A percentile compares a stretch with the other conserved stretches of the same genome.
Evolutionary conservation across 2,797 vertebrate species (phyloP).

Genomic region (Eleutherodactylus coqui): DNA sequence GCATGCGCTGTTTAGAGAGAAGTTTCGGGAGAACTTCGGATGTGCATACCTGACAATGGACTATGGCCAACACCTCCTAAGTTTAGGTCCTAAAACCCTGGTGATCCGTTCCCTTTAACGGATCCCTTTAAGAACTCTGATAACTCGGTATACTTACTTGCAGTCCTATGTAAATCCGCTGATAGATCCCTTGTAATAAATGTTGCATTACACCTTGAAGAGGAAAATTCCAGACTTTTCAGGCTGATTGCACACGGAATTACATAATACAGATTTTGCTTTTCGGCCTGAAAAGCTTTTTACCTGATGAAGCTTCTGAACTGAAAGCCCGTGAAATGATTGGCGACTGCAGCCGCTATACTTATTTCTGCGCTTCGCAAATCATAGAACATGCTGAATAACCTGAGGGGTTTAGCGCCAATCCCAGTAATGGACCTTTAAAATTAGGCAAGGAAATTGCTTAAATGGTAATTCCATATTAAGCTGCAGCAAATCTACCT

Average conservation of each 20-base stretch:
- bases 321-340: neutral
- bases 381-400: too few relatives aligned
- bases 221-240: neutral
- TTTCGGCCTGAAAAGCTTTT: conserved; percentile 18
- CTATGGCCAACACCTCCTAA: too few relatives aligned
- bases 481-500: neutral
- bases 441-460: neutral
- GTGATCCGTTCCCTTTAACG: too few relatives aligned
- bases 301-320: neutral
- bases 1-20: too few relatives aligned
- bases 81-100: too few relatives aligned
- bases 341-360: neutral
- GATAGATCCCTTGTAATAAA: neutral
- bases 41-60: too few relatives aligned
- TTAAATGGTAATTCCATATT: neutral
- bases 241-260: neutral
- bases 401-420: too few relatives aligned
- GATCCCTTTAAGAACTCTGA: too few relatives aligned
- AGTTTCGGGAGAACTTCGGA: too few relatives aligned
- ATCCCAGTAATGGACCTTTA: neutral
- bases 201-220: neutral
- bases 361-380: too few relatives aligned
- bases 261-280: conserved; percentile 31
- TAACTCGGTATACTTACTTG: too few relatives aligned
- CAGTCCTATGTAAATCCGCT: too few relatives aligned